phyloP scores from a whole-genome alignment of 2,113 vertebrate genomes.

The Megaceryle maxima region DNA sequence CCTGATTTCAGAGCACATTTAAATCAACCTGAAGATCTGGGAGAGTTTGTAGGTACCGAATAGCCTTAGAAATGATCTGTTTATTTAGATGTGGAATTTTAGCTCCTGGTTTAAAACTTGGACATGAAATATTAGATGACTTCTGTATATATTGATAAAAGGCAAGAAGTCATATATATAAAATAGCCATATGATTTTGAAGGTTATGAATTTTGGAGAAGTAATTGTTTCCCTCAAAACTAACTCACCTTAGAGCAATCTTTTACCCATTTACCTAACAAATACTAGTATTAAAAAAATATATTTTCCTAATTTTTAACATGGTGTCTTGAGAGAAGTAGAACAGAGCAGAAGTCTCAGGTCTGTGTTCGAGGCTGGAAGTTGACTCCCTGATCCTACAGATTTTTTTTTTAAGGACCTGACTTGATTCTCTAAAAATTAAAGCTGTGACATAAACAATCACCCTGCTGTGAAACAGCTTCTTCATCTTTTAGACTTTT shows the following conservation, averaged over 20 bases:
- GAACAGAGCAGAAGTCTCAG: neutral
- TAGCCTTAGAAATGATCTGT: neutral
- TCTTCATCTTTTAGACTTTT: neutral
- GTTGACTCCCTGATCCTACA: neutral
- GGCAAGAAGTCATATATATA: neutral
- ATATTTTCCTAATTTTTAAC: neutral
- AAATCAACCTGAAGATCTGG: neutral
- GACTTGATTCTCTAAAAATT: neutral
- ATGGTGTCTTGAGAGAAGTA: neutral
- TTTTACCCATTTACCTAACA: neutral
- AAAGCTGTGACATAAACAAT: neutral
- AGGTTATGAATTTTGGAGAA: neutral
- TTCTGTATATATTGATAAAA: neutral
- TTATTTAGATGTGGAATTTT: constrained; percentile 8
- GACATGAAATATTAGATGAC: neutral
- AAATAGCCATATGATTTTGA: neutral
- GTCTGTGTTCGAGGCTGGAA: neutral
- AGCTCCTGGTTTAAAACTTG: neutral
- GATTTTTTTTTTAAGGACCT: neutral
- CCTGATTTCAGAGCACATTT: neutral
- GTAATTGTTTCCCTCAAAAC: too few relatives aligned
- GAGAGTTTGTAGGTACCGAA: neutral
- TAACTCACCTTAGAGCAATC: too few relatives aligned
- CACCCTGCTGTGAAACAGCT: neutral
- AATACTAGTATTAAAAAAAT: neutral